Base-by-base conservation (phyloP, 2,113 vertebrate genomes). In the Alexandromys fortis region DNA sequence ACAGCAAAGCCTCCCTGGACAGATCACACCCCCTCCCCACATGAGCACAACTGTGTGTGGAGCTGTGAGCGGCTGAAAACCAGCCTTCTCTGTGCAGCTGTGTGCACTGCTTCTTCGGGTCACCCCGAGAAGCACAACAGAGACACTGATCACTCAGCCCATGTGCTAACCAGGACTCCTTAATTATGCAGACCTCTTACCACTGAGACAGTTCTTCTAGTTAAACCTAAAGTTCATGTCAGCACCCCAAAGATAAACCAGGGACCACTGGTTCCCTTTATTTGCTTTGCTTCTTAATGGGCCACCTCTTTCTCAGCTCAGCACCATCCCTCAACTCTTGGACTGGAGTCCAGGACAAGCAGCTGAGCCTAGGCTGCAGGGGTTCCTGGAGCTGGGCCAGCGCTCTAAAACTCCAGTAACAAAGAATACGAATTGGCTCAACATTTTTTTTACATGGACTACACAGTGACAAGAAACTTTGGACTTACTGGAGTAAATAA, bases 401-500 rank as follows among this genome's bases (percentile, higher is more conserved):
- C 8, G 33, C 68, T n/a, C 67, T 38, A 73, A 73, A 55, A 73
- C 2, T 52, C 85, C 33, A 26, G n/a, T 17, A 72, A 49, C 67
- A 87, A 52, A 72, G 47, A 55, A 16, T n/a, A 55, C 24, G 17
- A 55, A 89, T 73, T 33, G 55, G 33, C 63, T n/a, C 70, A 91
- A 86, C n/a, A 58, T 76, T 68, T 86, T 86, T 98, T 98, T 95
- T 42, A 73, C n/a, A 61, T 33, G 65, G 21, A 70, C 16, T 73
- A 22, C 49, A 91, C 2, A 3, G 22, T 94, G 30, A 82, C 94
- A 87, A 21, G 5, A 70, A 67, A 79, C 78, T 94, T 87, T 91
- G 72, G 45, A 77, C 89, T 76, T 67, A 7, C 13, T 91, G 28
- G 22, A 72, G 81, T 86, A 93, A 95, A 93, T 91, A 85, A 90